These are phyloP conservation scores for Typhlichthys subterraneus DNA, from an alignment of 2,797 vertebrate species.

Conservation along the genomic window DNA sequence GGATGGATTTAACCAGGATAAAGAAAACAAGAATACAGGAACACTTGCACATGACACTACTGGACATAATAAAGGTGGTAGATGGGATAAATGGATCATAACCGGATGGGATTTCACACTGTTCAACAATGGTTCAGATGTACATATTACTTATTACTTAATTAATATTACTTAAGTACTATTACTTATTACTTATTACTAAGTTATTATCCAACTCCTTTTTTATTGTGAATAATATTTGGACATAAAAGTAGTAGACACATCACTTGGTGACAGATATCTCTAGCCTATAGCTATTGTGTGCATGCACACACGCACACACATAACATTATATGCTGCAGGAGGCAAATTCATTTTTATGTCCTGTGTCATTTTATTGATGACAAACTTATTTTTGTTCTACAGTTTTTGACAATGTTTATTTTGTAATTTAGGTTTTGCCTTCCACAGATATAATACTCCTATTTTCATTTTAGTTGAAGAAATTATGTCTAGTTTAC, in stretches of 20 bases:
- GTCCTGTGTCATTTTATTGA: background rate
- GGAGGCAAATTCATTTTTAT: background rate
- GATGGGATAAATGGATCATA: slow-evolving; percentile 50
- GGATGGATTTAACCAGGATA: slow-evolving; percentile 9
- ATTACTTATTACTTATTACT: no score
- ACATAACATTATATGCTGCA: background rate
- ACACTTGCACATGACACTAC: slow-evolving; percentile 12
- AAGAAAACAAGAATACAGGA: slow-evolving; percentile 14
- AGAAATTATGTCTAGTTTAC: background rate
- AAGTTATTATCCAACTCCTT: no score
- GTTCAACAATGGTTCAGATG: slow-evolving; percentile 9
- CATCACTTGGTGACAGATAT: no score
- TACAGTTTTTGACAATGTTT: background rate
- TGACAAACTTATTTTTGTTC: slow-evolving; percentile 7
- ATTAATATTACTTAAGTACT: no score
- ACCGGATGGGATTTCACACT: slow-evolving; percentile 19
- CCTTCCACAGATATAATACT: slow-evolving; percentile 1
- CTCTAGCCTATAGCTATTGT: slow-evolving; percentile 1
- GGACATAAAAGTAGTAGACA: no score
- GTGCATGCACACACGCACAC: slow-evolving; percentile 31
- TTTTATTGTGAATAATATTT: no score
- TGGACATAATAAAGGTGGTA: background rate
- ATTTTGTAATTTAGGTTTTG: slow-evolving; percentile 4
- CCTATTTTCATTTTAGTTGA: background rate
- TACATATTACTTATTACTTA: background rate